Evolutionary conservation across 1,140 invertebrate genomes (phyloP).

Genomic region (Paraescarpia echinospica): DNA sequence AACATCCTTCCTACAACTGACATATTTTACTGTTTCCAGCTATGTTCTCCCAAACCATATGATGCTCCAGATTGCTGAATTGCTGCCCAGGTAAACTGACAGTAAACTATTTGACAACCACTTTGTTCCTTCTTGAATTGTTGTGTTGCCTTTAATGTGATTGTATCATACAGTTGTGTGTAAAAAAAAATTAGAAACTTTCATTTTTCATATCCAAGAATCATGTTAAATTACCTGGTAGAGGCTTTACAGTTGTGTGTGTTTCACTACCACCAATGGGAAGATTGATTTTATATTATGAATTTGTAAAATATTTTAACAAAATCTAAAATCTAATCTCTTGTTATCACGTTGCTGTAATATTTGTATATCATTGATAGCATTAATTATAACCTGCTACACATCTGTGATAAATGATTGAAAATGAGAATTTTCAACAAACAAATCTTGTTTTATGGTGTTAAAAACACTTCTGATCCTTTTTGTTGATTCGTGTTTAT

Average conservation of each 20-base stretch:
- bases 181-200: too few species aligned
- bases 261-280: not conserved
- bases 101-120: not conserved
- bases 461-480: too few species aligned
- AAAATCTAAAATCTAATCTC: too few species aligned
- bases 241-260: not conserved
- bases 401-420: too few species aligned
- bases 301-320: not conserved
- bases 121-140: not conserved
- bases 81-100: constrained; percentile 67
- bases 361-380: not conserved
- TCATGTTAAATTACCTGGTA: too few species aligned
- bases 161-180: not conserved
- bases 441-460: too few species aligned
- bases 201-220: too few species aligned
- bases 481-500: too few species aligned
- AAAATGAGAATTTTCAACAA: too few species aligned
- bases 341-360: not conserved
- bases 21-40: constrained; percentile 56
- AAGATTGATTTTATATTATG: not conserved
- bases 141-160: not conserved
- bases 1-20: not conserved
- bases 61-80: constrained; percentile 86
- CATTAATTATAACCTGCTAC: not conserved
- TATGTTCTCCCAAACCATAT: constrained; percentile 96